Evolutionary conservation across 2,797 vertebrate species (phyloP), one percentile per base, ranked within the genome.

Genomic region (Sebastes iracundus): DNA sequence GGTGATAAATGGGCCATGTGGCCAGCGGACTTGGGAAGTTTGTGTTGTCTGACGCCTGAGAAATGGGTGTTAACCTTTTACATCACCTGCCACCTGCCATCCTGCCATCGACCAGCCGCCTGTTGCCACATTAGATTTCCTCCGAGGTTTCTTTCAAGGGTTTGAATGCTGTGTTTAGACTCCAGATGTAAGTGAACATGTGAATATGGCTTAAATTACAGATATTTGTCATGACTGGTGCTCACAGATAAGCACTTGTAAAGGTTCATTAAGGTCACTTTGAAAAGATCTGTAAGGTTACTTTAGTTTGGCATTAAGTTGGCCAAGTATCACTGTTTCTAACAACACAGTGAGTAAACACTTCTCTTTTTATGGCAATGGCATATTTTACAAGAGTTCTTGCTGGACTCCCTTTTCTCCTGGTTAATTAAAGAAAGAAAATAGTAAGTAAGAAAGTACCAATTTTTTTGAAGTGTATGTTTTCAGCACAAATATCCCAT

Each of bases 141-240:
- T 30, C 14, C 42, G 7, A 7, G 7, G 27, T 68, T 67, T 28
- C 52, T 52, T 49, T 33, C 66, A 27, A 23, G 28, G n/a, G 25
- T 81, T 66, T 77, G 18, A 67, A 53, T 49, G 60, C 42, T 75
- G 60, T 71, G 67, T 67, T 81, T 61, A 72, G 68, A 62, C 33
- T 62, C 30, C 30, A 58, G 59, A 70, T 58, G 33, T 73, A 67
- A 66, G 62, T 66, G 38, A 66, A 52, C 33, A 28, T 28, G 23
- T 70, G 52, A 63, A 52, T 25, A 38, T 25, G 23, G 28, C 35
- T 11, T 42, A n/a, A 11, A 22, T 42, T 20, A 23, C 52, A 52
- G 46, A 49, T 42, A 46, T 16, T 5, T 67, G 6, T 14, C 8
- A 65, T 61, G 25, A 55, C 23, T 59, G 65, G 32, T 71, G 30